Percentiles rank a stretch among this genome's conserved stretches.
phyloP scores from a whole-genome alignment of 2,888 invertebrate species.

The Eudemis profundana region DNA sequence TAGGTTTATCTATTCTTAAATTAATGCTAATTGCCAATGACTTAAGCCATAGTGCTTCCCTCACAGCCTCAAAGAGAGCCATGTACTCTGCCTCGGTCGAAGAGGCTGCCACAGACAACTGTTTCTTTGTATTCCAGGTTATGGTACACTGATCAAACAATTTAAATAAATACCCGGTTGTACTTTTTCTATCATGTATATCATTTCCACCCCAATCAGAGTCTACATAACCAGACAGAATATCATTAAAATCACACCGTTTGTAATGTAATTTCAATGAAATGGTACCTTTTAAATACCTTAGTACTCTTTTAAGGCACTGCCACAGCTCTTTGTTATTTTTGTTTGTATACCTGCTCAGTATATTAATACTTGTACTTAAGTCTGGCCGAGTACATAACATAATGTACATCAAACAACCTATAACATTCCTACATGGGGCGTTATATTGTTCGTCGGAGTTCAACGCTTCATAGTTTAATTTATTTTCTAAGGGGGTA shows the following conservation, averaged over 20 bases:
- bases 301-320: too few species aligned
- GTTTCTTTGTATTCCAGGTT: not conserved
- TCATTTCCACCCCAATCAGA: not conserved
- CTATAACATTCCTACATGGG: too few species aligned
- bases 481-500: conserved; percentile 43
- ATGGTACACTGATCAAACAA: too few species aligned
- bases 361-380: not conserved
- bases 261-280: not conserved
- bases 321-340: not conserved
- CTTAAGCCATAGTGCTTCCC: conserved; percentile 57
- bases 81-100: too few species aligned
- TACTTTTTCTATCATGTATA: not conserved
- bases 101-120: not conserved
- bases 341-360: too few species aligned
- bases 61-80: conserved; percentile 42
- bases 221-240: not conserved
- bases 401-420: too few species aligned
- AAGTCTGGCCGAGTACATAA: conserved; percentile 8
- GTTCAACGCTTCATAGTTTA: too few species aligned
- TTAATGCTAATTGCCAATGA: conserved; percentile 50
- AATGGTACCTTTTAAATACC: not conserved
- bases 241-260: not conserved
- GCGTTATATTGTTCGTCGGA: too few species aligned
- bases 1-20: conserved; percentile 43
- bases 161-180: too few species aligned